Evolutionary conservation across 2,888 invertebrate genomes (phyloP).

Genomic region (Drosophila bunnanda): DNA sequence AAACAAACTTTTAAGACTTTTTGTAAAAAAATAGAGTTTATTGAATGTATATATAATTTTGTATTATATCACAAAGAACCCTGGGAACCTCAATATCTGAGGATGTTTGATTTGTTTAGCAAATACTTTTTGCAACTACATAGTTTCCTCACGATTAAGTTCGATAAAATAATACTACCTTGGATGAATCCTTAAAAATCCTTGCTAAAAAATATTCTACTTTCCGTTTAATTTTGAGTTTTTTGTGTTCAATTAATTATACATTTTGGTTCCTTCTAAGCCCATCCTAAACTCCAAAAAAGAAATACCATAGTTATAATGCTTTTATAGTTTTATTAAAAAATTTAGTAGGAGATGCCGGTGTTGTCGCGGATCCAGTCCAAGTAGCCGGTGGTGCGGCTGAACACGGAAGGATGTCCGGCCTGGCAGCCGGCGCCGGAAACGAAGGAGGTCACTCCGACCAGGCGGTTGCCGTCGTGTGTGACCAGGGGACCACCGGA

Average conservation of each 20-base stretch:
- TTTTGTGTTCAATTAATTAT: too few relatives aligned
- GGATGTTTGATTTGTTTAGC: not conserved
- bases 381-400: constrained; percentile 52
- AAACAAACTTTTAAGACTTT: not conserved
- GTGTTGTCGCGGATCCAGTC: constrained; percentile 56
- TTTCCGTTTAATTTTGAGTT: too few relatives aligned
- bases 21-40: not conserved
- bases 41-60: too few relatives aligned
- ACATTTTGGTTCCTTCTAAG: too few relatives aligned
- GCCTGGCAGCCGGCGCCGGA: constrained; percentile 59
- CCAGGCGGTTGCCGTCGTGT: constrained; percentile 52
- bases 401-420: constrained; percentile 57
- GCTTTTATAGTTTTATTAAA: constrained; percentile 19
- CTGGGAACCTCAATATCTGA: too few relatives aligned
- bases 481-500: constrained; percentile 84
- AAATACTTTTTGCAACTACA: too few relatives aligned
- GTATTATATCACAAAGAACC: too few relatives aligned
- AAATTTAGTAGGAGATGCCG: constrained; percentile 52
- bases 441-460: constrained; percentile 73
- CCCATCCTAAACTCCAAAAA: too few relatives aligned
- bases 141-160: too few relatives aligned
- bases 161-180: too few relatives aligned
- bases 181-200: too few relatives aligned
- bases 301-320: not conserved
- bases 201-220: too few relatives aligned